Percentiles rank a stretch among this genome's conserved stretches.
These are phyloP conservation scores for Caenorhabditis imperialis DNA, from an alignment of 2,888 invertebrate genomes.

Conservation along the genomic window DNA sequence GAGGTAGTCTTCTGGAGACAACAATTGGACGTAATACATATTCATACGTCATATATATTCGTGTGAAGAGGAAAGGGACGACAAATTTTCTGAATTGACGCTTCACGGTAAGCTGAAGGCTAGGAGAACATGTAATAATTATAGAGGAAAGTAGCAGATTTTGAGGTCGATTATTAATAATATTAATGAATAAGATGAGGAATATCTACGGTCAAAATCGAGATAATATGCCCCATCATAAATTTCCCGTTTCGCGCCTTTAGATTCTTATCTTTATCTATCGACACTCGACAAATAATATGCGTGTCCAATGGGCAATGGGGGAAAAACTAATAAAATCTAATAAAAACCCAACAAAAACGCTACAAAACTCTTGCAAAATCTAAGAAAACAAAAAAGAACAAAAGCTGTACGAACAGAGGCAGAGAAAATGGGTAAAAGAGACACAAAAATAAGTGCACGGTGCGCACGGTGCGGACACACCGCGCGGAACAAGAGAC, in stretches of 20 bases:
- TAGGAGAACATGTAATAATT: background rate
- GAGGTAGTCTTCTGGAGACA: constrained; percentile 22
- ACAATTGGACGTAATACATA: constrained; percentile 4
- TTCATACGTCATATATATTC: constrained; percentile 33
- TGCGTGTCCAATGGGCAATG: too few relatives aligned
- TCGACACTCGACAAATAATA: too few relatives aligned
- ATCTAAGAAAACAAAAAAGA: constrained; percentile 1
- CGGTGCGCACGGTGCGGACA: constrained; percentile 38
- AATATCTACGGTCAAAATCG: constrained; percentile 27
- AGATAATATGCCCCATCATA: constrained; percentile 36
- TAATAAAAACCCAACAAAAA: too few relatives aligned
- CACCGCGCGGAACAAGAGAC: constrained; percentile 39
- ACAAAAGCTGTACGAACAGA: constrained; percentile 12
- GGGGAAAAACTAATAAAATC: too few relatives aligned
- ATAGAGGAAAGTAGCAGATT: constrained; percentile 11
- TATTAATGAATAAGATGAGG: too few relatives aligned
- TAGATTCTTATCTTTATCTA: constrained; percentile 3
- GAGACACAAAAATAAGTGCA: constrained; percentile 37
- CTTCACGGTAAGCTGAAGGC: constrained; percentile 45
- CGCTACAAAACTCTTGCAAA: background rate
- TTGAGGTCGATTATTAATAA: constrained; percentile 32
- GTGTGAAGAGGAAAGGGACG: constrained; percentile 4
- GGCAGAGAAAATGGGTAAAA: constrained; percentile 20
- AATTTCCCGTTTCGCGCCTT: constrained; percentile 49
- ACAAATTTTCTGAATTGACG: constrained; percentile 42